Conservation (phyloP, 2,888 invertebrate genomes). For the Blastobasis adustella region DNA sequence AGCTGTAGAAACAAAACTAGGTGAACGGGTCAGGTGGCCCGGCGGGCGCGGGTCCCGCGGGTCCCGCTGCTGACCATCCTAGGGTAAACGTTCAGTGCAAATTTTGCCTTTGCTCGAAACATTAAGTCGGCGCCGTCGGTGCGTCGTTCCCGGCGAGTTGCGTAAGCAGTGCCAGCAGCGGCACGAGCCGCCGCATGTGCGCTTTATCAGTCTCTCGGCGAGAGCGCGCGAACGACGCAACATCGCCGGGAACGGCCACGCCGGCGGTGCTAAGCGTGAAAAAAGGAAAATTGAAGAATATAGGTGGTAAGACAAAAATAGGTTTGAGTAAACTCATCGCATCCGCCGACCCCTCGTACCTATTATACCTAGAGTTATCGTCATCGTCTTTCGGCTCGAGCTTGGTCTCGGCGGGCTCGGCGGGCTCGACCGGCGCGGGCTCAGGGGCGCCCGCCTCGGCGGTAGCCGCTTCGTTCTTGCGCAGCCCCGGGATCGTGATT, state of each 20-base stretch:
- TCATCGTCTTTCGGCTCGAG: constrained; percentile 82
- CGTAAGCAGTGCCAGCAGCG: too few species aligned
- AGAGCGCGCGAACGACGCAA: too few species aligned
- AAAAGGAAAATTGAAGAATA: too few species aligned
- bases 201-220: too few species aligned
- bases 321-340: constrained; percentile 58
- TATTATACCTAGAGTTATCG: constrained; percentile 90
- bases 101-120: too few species aligned
- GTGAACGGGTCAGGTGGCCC: neutral
- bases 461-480: constrained; percentile 77
- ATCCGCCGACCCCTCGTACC: constrained; percentile 78
- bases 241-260: neutral
- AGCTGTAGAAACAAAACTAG: constrained; percentile 14
- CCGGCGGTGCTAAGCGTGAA: constrained; percentile 3
- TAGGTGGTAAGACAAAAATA: constrained; percentile 1
- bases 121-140: too few species aligned
- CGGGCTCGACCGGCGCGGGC: constrained; percentile 53
- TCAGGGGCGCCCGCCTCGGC: constrained; percentile 61
- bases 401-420: constrained; percentile 47
- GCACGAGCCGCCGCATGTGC: too few species aligned
- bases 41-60: too few species aligned
- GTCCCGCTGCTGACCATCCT: too few species aligned
- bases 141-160: too few species aligned
- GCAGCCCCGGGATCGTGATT: constrained; percentile 83
- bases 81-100: too few species aligned